phyloP scores from a whole-genome alignment of 2,797 vertebrate species.

The Dallia pectoralis region DNA sequence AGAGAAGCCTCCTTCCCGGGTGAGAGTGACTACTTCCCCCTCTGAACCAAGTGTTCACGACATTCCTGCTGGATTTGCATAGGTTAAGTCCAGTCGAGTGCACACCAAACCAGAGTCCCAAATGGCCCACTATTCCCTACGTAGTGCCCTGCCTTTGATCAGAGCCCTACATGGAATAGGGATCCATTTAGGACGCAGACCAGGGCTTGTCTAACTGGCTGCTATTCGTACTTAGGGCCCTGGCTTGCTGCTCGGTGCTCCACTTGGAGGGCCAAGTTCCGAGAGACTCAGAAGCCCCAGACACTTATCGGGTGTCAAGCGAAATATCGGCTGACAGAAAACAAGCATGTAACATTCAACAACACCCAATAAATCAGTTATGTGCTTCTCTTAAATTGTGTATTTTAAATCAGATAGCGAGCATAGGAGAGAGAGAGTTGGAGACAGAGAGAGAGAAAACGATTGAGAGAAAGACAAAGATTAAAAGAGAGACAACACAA shows the following conservation, averaged over 20 bases:
- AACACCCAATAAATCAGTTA: neutral
- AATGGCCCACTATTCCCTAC: neutral
- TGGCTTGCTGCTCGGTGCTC: neutral
- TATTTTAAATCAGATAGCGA: neutral
- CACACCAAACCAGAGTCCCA: conserved; percentile 1
- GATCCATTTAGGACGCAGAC: neutral
- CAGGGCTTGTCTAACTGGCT: neutral
- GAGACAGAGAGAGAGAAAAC: neutral
- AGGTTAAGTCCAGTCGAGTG: conserved; percentile 20
- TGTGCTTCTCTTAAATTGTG: neutral
- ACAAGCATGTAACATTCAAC: neutral
- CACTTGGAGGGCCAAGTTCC: neutral
- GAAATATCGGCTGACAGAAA: too few species aligned
- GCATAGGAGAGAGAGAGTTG: neutral
- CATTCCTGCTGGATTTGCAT: conserved; percentile 43
- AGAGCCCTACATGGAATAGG: neutral
- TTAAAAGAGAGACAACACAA: neutral
- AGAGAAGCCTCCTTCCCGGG: conserved; percentile 32
- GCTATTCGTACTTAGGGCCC: neutral
- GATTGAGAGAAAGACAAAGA: neutral
- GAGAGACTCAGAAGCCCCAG: too few species aligned
- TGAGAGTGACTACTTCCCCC: conserved; percentile 46
- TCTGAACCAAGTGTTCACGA: conserved; percentile 42
- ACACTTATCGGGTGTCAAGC: too few species aligned
- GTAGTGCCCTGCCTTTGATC: neutral